Base-by-base conservation (phyloP, 2,888 invertebrate species). In the Gnatocerus cornutus region DNA sequence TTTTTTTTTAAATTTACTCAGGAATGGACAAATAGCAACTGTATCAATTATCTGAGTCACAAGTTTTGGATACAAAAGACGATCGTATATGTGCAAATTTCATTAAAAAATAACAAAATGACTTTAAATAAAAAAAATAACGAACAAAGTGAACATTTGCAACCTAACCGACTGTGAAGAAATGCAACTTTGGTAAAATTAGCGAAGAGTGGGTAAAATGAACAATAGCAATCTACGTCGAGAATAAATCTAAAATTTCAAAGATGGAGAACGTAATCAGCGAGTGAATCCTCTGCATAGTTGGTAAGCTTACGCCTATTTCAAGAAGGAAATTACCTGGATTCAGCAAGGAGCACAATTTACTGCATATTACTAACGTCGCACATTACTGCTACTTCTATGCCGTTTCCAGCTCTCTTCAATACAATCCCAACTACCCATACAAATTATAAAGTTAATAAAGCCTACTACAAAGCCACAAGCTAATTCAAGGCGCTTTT, bases 291-390 rank as follows among this genome's bases (percentile, higher is more conserved):
- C 77, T 73, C 73, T 72, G 76, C 78, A 77, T 79, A 80, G 79
- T 80, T 78, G 76, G 78, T 76, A 74, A 77, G 79, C 80, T 78
- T 79, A 77, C 77, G 81, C 80, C 81, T 80, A 81, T 83, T 81
- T 79, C 80, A 78, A 78, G 78, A 77, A 81, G 84, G 83, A 84
- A 84, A 84, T 83, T 83, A 83, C 83, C 83, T 83, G 82, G 79
- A 79, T 82, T 79, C 79, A 78, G 71, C 68, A 72, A 75, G 76
- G 77, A 77, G 76, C 78, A 82, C 82, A 83, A 83, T 84, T 84
- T 84, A 84, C 83, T 84, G 83, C 83, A 84, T 83, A 84, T 83
- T 84, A 83, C 80, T 74, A 75, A 76, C 74, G 75, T 73, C 77
- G 75, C 74, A 73, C 74, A 76, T 79, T 77, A 77, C 76, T 77